Base-by-base conservation (phyloP, 2,888 invertebrate species). In the Ochropleura plecta region DNA sequence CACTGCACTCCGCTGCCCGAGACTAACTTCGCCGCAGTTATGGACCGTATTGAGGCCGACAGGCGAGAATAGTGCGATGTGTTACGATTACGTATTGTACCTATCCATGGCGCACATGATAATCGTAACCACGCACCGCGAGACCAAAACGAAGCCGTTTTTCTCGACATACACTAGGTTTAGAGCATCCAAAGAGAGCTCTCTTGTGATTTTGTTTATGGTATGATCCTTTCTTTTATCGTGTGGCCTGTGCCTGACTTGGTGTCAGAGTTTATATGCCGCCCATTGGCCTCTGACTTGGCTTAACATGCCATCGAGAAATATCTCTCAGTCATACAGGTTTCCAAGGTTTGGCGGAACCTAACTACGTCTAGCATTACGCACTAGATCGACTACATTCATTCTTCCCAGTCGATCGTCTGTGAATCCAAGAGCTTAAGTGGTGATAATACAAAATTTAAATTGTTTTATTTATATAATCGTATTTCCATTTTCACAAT, bases 1-100 rank as follows among this genome's bases (percentile, higher is more conserved):
- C 99, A 99, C 93, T 99, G 99, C 96, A 97, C 98, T 10, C 98
- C 98, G 46, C 96, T 99, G 77, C 98, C 98, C 0, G 95, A 97
- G 7, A 97, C 97, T 10, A 92, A 93, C 62, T 97, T 97, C 77
- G 0, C 30, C 5, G 16, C 10, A 10, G 60, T 88, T 0, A 85
- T 87, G 85, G 57, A 80, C 0, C 81, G 74, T 0, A 8, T 82
- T 30, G 67, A 70, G 40, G 30, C 63, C 12, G n/a, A 59, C 2
- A 57, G 5, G 42, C 55, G 40, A 18, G 57, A 67, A 57, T 81
- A 84, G 59, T 68, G 0, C 16, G n/a, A 3, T 40, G 10, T 55
- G 5, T 1, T 55, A 66, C 74, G 66, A 79, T 63, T 53, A 18
- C 20, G n/a, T 70, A 68, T 69, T 42, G 68, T 66, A 68, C 46